phyloP scores from a whole-genome alignment of 2,888 invertebrate species.

The Eumerus sabulonum region DNA sequence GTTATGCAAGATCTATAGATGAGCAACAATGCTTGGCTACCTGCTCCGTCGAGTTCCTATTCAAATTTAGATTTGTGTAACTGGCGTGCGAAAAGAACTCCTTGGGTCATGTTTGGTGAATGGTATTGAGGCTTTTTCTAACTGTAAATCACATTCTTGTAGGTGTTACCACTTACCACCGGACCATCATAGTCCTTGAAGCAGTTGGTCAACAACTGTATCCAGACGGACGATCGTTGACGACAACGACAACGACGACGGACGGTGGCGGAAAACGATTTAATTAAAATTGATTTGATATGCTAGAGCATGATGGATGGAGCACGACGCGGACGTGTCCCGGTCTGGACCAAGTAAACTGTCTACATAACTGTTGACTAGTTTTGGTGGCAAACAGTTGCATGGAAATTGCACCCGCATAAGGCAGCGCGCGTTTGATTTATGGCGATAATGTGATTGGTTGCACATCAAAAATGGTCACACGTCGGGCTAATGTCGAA shows the following conservation, averaged over 20 bases:
- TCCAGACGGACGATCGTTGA: conserved; percentile 21
- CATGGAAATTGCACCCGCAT: conserved; percentile 59
- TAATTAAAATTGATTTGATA: conserved; percentile 69
- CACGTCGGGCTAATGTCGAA: conserved; percentile 51
- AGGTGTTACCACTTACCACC: conserved; percentile 49
- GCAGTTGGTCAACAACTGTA: conserved; percentile 62
- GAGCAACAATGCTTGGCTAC: conserved; percentile 47
- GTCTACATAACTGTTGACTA: conserved; percentile 34
- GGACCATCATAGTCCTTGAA: conserved; percentile 30
- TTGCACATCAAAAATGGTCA: conserved; percentile 56
- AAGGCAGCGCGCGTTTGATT: conserved; percentile 59
- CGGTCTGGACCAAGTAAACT: background rate
- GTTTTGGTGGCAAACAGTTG: conserved; percentile 18
- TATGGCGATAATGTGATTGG: conserved; percentile 68
- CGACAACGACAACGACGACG: conserved; percentile 14
- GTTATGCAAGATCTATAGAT: conserved; percentile 35
- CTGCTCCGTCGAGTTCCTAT: conserved; percentile 61
- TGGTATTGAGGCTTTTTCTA: conserved; percentile 65
- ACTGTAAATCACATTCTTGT: conserved; percentile 69
- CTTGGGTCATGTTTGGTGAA: conserved; percentile 54
- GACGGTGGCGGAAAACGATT: conserved; percentile 56
- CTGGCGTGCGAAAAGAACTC: conserved; percentile 57
- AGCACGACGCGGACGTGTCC: conserved; percentile 30
- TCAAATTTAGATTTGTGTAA: conserved; percentile 62
- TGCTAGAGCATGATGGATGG: conserved; percentile 65